Evolutionary conservation across 1,140 invertebrate species (phyloP).

Genomic region (Cydia fagiglandana): DNA sequence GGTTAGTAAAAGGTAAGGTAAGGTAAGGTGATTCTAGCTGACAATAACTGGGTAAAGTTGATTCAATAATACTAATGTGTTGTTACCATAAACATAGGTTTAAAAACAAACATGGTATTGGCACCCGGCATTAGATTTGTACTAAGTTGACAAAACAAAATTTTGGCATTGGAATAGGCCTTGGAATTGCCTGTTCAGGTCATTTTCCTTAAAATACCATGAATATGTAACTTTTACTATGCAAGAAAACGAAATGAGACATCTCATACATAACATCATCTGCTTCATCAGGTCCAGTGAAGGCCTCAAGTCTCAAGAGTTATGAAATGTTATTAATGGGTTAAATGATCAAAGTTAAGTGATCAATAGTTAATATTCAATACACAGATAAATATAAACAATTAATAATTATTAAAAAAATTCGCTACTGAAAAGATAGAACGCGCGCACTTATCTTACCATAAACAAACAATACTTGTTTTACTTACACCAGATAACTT

Average conservation of each 20-base stretch:
- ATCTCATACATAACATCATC: background rate
- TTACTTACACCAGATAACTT: conserved; percentile 27
- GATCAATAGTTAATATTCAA: background rate
- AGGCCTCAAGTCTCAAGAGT: background rate
- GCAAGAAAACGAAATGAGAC: background rate
- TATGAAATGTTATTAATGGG: background rate
- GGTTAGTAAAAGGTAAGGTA: no score
- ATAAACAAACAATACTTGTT: conserved; percentile 30
- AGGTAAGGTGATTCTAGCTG: no score
- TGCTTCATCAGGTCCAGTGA: background rate
- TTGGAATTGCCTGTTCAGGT: background rate
- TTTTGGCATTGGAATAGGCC: background rate
- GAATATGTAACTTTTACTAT: background rate
- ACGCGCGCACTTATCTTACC: conserved; percentile 23
- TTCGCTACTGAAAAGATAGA: conserved; percentile 2
- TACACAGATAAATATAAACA: conserved; percentile 20
- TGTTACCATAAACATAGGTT: background rate
- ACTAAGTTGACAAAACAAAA: background rate
- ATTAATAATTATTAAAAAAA: conserved; percentile 36
- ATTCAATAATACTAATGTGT: no score
- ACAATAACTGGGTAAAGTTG: no score
- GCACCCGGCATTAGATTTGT: background rate
- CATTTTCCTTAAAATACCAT: background rate
- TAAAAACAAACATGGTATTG: background rate
- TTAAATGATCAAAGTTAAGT: background rate